These are phyloP conservation scores for Drosophila emarginata DNA, from an alignment of 2,888 invertebrate genomes.

Conservation along the genomic window DNA sequence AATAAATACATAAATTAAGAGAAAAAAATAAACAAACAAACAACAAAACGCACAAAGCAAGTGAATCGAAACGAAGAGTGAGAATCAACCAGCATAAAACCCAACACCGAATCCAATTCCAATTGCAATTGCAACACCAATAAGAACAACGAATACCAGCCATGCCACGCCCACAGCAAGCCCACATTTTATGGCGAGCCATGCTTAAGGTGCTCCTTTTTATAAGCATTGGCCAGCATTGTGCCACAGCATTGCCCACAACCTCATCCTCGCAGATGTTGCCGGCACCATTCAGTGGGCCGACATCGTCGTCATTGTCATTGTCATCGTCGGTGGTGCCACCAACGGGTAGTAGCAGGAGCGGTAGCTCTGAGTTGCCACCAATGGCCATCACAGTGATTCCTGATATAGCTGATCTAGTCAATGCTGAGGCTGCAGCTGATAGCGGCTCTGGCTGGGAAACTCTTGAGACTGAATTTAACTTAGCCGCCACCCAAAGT, in stretches of 20 bases:
- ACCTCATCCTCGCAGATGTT: slow-evolving; percentile 37
- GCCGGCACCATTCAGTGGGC: slow-evolving; percentile 55
- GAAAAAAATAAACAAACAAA: slow-evolving; percentile 8
- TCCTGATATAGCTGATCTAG: slow-evolving; percentile 52
- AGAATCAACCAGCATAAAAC: slow-evolving; percentile 13
- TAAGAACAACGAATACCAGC: slow-evolving; percentile 27
- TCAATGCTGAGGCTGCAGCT: slow-evolving; percentile 45
- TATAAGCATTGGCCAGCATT: slow-evolving; percentile 68
- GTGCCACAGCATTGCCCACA: slow-evolving; percentile 54
- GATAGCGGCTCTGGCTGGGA: slow-evolving; percentile 62
- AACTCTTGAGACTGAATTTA: slow-evolving; percentile 70
- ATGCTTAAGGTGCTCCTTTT: slow-evolving; percentile 72
- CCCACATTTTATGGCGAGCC: slow-evolving; percentile 49
- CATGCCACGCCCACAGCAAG: slow-evolving; percentile 63
- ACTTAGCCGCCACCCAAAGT: slow-evolving; percentile 50
- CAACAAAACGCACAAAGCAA: slow-evolving; percentile 38
- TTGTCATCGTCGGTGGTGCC: slow-evolving; percentile 29
- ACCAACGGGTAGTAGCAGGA: slow-evolving; percentile 17
- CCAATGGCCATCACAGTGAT: slow-evolving; percentile 24
- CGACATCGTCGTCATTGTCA: slow-evolving; percentile 8
- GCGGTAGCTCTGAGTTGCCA: slow-evolving; percentile 29
- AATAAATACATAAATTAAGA: slow-evolving; percentile 13
- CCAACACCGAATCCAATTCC: slow-evolving; percentile 5
- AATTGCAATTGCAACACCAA: too few species aligned
- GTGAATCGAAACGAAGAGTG: slow-evolving; percentile 16